Percentiles rank a stretch among this genome's conserved stretches.
phyloP scores from a whole-genome alignment of 2,797 vertebrate genomes.

The Poecilia velifera region DNA sequence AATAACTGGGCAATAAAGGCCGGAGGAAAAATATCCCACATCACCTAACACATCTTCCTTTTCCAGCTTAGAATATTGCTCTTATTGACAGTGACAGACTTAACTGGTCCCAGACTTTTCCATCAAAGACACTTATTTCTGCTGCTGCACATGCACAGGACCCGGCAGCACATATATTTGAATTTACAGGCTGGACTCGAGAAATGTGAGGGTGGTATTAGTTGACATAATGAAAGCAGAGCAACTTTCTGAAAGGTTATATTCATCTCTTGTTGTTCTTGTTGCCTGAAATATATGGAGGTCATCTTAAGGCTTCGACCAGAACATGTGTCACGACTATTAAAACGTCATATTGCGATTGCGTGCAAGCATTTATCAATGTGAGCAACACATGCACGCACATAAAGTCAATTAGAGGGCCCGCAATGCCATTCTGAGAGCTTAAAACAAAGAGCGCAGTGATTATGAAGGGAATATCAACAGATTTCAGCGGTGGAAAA shows the following conservation, averaged over 20 bases:
- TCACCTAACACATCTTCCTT: constrained; percentile 13
- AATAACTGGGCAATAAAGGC: constrained; percentile 5
- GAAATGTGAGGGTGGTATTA: constrained; percentile 3
- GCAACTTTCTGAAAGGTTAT: constrained; percentile 2
- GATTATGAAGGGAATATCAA: constrained; percentile 18
- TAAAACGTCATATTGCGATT: not conserved
- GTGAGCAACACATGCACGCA: not conserved
- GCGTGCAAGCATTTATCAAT: not conserved
- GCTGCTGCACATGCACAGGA: constrained; percentile 1
- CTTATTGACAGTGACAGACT: constrained; percentile 6
- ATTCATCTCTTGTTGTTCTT: not conserved
- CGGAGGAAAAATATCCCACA: constrained; percentile 2
- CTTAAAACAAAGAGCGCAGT: constrained; percentile 17
- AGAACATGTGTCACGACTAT: not conserved
- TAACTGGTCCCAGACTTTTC: constrained; percentile 12
- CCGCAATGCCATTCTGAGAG: not conserved
- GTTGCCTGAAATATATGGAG: not conserved
- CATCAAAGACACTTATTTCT: constrained; percentile 13
- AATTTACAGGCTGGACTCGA: constrained; percentile 2
- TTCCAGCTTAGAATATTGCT: not conserved
- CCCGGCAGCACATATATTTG: not conserved
- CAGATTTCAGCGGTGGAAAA: constrained; percentile 40
- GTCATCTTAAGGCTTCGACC: not conserved
- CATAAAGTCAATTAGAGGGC: not conserved
- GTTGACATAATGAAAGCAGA: constrained; percentile 5